Base-by-base conservation (phyloP, 2,888 invertebrate species). In the Aporophyla nigra region DNA sequence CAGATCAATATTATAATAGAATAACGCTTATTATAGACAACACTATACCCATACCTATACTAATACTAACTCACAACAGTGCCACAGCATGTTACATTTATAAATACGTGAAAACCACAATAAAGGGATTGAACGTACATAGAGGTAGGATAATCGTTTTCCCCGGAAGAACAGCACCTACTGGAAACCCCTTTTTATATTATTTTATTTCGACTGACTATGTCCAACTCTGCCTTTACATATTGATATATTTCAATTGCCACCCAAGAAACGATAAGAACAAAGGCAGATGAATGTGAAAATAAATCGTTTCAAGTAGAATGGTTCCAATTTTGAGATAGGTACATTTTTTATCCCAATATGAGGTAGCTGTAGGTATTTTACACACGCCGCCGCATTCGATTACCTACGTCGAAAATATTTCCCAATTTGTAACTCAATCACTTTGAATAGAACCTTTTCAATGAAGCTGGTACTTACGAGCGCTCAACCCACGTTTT, bases 371-470 rank as follows among this genome's bases (percentile, higher is more conserved):
- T 74, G 46, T 27, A 51, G n/a, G 6, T 80, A 53, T 74, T 80
- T 78, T 77, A 71, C 69, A 81, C 77, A 81, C 83, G 66, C 71
- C 70, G 40, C 61, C 53, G 51, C 74, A 73, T 81, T 87, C 77
- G 68, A 83, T 86, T 78, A 51, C 49, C 49, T 59, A 85, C 74
- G 72, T 71, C 65, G 72, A 71, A 76, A 83, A 85, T 79, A 85
- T 86, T 74, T 83, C 68, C 75, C 75, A 85, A 86, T 87, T 86
- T 86, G 81, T 85, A 81, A 79, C 82, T 80, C 85, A 83, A 81
- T 85, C 78, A 76, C 70, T 83, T 74, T 73, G 66, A 79, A 79
- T 76, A 58, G 63, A 79, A 81, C 54, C 66, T 81, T 85, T 82
- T 76, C 76, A 81, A 78, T 75, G 74, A 71, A 61, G 59, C 65